Conservation (phyloP, 2,888 invertebrate genomes). For the Epistrophe grossulariae region DNA sequence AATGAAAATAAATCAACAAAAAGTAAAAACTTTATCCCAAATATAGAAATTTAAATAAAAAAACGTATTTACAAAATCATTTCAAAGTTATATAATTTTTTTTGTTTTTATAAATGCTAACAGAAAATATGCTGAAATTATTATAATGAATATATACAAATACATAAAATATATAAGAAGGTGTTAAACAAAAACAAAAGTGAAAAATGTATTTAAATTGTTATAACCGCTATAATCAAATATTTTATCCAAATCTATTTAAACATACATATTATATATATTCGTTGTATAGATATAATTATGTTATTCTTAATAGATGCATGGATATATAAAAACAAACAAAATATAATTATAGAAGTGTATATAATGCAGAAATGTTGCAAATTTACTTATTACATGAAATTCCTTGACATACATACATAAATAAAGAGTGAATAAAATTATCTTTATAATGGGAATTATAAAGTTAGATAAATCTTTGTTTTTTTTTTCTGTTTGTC, state of each 20-base stretch:
- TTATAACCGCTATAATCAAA: conserved; percentile 69
- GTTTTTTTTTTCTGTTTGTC: neutral
- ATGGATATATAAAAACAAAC: conserved; percentile 29
- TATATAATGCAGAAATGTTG: conserved; percentile 60
- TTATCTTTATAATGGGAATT: conserved; percentile 72
- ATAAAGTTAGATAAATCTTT: conserved; percentile 56
- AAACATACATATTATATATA: conserved; percentile 34
- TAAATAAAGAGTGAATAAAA: conserved; percentile 64
- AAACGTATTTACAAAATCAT: conserved; percentile 45
- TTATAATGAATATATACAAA: conserved; percentile 8
- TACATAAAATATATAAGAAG: conserved; percentile 30
- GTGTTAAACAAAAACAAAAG: conserved; percentile 27
- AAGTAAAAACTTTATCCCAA: conserved; percentile 36
- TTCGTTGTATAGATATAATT: conserved; percentile 68
- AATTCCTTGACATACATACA: conserved; percentile 68
- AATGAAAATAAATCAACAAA: neutral
- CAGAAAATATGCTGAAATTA: conserved; percentile 46
- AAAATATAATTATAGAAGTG: conserved; percentile 33
- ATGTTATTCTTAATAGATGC: conserved; percentile 56
- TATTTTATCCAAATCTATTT: conserved; percentile 65
- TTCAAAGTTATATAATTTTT: conserved; percentile 28
- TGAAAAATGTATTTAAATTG: conserved; percentile 63
- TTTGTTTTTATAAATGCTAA: conserved; percentile 61
- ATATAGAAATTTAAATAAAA: conserved; percentile 29
- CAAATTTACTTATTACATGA: conserved; percentile 61